Evolutionary conservation across 2,113 vertebrate genomes (phyloP).

Genomic region (Pseudonaja textilis): DNA sequence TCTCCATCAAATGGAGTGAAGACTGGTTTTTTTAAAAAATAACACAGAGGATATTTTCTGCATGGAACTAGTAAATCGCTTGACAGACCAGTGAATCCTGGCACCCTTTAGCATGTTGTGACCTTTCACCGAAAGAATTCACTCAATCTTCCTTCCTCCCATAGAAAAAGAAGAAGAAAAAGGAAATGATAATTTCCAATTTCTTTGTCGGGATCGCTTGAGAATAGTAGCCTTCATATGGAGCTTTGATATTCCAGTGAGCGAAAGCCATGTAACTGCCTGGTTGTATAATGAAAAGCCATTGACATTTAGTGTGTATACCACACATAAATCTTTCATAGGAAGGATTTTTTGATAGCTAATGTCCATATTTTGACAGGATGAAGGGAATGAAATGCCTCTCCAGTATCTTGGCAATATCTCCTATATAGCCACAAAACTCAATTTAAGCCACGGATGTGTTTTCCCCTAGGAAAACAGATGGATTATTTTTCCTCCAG

Average conservation of each 20-base stretch:
- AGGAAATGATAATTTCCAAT: slow-evolving; percentile 28
- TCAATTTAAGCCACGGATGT: slow-evolving; percentile 39
- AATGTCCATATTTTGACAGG: slow-evolving; percentile 20
- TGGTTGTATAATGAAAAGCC: slow-evolving; percentile 43
- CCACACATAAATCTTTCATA: slow-evolving; percentile 37
- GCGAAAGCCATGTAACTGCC: background rate
- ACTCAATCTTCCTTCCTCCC: background rate
- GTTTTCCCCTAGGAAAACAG: slow-evolving; percentile 36
- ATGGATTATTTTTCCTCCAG: slow-evolving; percentile 38
- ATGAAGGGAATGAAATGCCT: slow-evolving; percentile 29
- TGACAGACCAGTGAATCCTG: background rate
- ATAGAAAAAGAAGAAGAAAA: slow-evolving; percentile 14
- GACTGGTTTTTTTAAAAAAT: background rate
- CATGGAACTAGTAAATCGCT: background rate
- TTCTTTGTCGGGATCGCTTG: background rate
- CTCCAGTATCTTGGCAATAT: slow-evolving; percentile 34
- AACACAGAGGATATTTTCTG: background rate
- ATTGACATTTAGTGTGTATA: slow-evolving; percentile 24
- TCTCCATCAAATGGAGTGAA: background rate
- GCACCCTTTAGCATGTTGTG: background rate
- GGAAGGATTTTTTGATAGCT: slow-evolving; percentile 20
- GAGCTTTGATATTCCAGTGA: slow-evolving; percentile 7
- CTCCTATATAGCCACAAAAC: slow-evolving; percentile 48
- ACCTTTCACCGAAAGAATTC: background rate
- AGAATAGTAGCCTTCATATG: slow-evolving; percentile 26